phyloP scores from a whole-genome alignment of 2,888 invertebrate genomes.

The Bellardia bayeri region DNA sequence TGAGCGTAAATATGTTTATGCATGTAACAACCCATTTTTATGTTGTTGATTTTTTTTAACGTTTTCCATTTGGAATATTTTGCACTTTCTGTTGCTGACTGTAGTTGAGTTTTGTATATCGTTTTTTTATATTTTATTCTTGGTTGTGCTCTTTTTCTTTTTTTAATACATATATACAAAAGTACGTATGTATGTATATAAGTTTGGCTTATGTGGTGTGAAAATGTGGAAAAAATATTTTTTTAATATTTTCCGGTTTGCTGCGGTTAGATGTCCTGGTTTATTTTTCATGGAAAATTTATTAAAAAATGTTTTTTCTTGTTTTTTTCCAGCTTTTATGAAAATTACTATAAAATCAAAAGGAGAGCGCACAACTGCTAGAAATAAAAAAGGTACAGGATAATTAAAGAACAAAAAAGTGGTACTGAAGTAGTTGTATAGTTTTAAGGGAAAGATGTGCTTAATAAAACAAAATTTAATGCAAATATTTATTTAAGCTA shows the following conservation, averaged over 20 bases:
- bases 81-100: slow-evolving; percentile 38
- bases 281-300: slow-evolving; percentile 68
- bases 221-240: slow-evolving; percentile 63
- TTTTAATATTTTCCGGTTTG: slow-evolving; percentile 67
- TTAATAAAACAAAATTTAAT: no score
- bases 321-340: slow-evolving; percentile 71
- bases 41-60: slow-evolving; percentile 41
- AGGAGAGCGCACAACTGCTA: slow-evolving; percentile 15
- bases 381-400: slow-evolving; percentile 68
- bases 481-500: no score
- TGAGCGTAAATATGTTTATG: background rate
- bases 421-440: background rate
- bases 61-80: slow-evolving; percentile 5
- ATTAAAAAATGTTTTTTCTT: slow-evolving; percentile 53
- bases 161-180: background rate
- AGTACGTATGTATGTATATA: slow-evolving; percentile 1
- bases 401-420: slow-evolving; percentile 4
- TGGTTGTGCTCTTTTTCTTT: slow-evolving; percentile 6
- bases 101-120: slow-evolving; percentile 18
- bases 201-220: slow-evolving; percentile 67
- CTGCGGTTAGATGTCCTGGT: slow-evolving; percentile 70
- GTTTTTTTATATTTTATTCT: slow-evolving; percentile 14
- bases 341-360: slow-evolving; percentile 59
- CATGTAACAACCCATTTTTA: slow-evolving; percentile 55
- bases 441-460: no score